Evolutionary conservation across 2,888 invertebrate species (phyloP).

Genomic region (Heteropelma amictum): DNA sequence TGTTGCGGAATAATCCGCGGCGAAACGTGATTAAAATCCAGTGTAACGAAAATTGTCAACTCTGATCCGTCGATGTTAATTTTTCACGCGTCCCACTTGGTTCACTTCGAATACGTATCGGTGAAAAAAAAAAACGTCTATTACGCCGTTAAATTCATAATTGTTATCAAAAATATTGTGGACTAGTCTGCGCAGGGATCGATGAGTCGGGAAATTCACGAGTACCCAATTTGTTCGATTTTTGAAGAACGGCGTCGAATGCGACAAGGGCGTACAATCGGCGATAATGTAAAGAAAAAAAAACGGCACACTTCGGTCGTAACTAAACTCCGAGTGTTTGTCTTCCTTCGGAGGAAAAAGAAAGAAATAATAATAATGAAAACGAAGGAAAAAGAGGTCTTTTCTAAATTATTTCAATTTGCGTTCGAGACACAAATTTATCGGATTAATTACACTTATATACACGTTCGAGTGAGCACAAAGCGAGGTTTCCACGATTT

Average conservation of each 20-base stretch:
- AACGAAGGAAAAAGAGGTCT: conserved; percentile 6
- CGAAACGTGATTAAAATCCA: background rate
- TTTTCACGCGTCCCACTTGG: conserved; percentile 9
- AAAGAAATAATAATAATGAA: background rate
- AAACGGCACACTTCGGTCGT: conserved; percentile 9
- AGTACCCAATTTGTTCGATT: background rate
- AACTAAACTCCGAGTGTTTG: background rate
- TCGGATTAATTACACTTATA: conserved; percentile 43
- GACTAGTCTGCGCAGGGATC: conserved; percentile 42
- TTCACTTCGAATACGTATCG: background rate
- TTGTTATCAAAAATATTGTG: conserved; percentile 52
- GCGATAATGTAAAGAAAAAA: background rate
- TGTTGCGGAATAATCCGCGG: no score
- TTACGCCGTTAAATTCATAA: conserved; percentile 26
- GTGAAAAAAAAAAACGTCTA: conserved; percentile 1
- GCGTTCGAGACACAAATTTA: conserved; percentile 15
- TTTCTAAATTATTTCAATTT: conserved; percentile 22
- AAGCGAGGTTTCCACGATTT: background rate
- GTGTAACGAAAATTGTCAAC: background rate
- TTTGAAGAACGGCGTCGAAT: conserved; percentile 3
- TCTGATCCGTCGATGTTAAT: background rate
- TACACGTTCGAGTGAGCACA: conserved; percentile 35
- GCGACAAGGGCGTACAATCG: background rate
- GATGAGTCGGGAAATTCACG: background rate
- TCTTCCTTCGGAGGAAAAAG: conserved; percentile 22